Conservation (phyloP, 2,797 vertebrate species). For the Limosa lapponica region DNA sequence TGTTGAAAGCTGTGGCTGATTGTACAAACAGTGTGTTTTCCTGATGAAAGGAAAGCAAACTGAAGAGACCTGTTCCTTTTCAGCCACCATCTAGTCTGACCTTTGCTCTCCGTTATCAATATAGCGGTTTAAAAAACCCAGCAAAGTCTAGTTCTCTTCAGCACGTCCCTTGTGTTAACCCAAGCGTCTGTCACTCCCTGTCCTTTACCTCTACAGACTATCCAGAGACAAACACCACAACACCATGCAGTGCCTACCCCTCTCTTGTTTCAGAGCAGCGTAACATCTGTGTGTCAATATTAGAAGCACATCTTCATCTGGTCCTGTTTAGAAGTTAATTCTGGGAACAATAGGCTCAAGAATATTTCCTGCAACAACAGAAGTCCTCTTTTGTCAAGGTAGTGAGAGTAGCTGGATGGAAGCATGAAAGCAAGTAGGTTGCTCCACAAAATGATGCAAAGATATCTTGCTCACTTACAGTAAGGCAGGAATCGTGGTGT, state of each 20-base stretch:
- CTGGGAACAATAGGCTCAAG: neutral
- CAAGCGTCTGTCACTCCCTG: neutral
- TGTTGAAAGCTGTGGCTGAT: constrained; percentile 26
- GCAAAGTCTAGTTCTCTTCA: neutral
- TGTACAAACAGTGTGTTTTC: constrained; percentile 4
- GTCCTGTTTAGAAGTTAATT: neutral
- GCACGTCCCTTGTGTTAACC: neutral
- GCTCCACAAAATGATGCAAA: neutral
- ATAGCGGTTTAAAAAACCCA: neutral
- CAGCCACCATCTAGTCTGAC: neutral
- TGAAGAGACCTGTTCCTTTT: neutral
- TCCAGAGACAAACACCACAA: neutral
- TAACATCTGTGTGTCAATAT: neutral
- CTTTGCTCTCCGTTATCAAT: neutral
- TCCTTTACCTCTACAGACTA: neutral
- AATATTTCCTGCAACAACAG: neutral
- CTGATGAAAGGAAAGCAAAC: constrained; percentile 28
- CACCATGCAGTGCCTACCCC: too few relatives aligned
- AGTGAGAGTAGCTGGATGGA: neutral
- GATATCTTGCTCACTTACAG: neutral
- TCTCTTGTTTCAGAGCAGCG: neutral
- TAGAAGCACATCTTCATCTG: neutral
- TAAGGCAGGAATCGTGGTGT: neutral
- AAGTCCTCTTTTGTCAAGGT: neutral
- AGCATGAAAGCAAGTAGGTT: neutral